phyloP scores from a whole-genome alignment of 2,888 invertebrate species.

The Orthosia cruda region DNA sequence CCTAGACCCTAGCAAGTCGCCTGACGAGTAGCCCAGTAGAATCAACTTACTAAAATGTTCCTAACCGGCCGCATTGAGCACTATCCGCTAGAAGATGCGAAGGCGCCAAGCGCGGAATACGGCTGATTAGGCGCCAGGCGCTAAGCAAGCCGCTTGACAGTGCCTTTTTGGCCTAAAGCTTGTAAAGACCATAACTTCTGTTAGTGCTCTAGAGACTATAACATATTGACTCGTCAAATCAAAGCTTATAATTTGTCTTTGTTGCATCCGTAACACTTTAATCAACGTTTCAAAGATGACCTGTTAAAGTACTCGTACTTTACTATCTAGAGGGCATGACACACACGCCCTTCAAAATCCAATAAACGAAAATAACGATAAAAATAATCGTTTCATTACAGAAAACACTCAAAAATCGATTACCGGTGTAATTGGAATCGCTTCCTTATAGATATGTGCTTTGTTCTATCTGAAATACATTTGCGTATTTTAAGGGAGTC shows the following conservation, averaged over 20 bases:
- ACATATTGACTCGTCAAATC: not conserved
- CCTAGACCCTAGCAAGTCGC: no score
- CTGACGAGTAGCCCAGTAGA: no score
- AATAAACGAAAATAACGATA: conserved; percentile 54
- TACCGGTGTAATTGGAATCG: conserved; percentile 72
- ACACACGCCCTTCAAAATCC: conserved; percentile 51
- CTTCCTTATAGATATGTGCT: conserved; percentile 69
- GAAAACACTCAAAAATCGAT: conserved; percentile 68
- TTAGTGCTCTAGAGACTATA: no score
- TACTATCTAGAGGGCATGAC: conserved; percentile 50
- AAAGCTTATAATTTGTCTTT: not conserved
- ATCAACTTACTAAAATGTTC: no score
- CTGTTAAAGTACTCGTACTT: conserved; percentile 17
- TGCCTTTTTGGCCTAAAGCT: no score
- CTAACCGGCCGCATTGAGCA: no score
- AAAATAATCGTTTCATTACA: conserved; percentile 56
- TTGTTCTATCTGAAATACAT: conserved; percentile 69
- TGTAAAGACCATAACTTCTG: no score
- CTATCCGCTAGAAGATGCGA: no score
- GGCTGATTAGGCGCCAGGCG: no score
- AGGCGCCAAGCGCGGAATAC: no score
- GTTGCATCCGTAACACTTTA: not conserved
- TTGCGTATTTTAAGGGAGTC: conserved; percentile 62
- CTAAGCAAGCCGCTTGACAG: no score
- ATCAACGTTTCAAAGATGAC: conserved; percentile 18